Evolutionary conservation across 1,140 invertebrate species (phyloP).

Genomic region (Meloidogyne hapla): DNA sequence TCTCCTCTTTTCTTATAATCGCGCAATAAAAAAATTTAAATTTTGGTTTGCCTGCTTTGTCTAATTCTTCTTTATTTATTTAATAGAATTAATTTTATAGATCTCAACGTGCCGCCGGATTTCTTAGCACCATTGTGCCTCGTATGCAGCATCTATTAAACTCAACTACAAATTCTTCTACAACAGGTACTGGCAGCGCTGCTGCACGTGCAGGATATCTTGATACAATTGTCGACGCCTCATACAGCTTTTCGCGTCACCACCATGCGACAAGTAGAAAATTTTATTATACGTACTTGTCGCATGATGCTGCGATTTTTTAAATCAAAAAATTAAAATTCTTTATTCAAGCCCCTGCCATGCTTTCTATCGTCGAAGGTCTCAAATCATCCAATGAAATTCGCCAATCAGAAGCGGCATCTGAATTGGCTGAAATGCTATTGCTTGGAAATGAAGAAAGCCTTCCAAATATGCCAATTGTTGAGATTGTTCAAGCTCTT

Average conservation of each 20-base stretch:
- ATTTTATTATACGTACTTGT: not conserved
- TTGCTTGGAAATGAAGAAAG: constrained; percentile 99
- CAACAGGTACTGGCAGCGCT: constrained; percentile 30
- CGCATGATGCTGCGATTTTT: not conserved
- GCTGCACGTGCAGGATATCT: constrained; percentile 8
- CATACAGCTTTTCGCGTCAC: constrained; percentile 2
- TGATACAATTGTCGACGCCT: constrained; percentile 2
- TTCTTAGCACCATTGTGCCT: constrained; percentile 89
- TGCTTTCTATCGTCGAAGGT: constrained; percentile 74
- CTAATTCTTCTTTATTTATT: not conserved
- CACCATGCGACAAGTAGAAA: constrained; percentile 34
- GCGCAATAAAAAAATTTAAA: not conserved
- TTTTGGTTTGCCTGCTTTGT: constrained; percentile 9
- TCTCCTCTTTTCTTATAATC: not conserved
- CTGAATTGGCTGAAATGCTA: constrained; percentile 93
- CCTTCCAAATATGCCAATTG: constrained; percentile 91
- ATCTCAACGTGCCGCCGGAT: constrained; percentile 66
- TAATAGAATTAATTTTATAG: not conserved
- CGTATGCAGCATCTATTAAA: constrained; percentile 95
- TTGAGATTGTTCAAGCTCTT: constrained; percentile 91
- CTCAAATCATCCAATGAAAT: constrained; percentile 90
- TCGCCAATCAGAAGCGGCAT: constrained; percentile 91
- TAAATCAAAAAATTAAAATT: not conserved
- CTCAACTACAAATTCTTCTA: constrained; percentile 45
- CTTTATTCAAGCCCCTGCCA: not conserved